phyloP scores from a whole-genome alignment of 2,888 invertebrate genomes.

The Ophioninae sp. region DNA sequence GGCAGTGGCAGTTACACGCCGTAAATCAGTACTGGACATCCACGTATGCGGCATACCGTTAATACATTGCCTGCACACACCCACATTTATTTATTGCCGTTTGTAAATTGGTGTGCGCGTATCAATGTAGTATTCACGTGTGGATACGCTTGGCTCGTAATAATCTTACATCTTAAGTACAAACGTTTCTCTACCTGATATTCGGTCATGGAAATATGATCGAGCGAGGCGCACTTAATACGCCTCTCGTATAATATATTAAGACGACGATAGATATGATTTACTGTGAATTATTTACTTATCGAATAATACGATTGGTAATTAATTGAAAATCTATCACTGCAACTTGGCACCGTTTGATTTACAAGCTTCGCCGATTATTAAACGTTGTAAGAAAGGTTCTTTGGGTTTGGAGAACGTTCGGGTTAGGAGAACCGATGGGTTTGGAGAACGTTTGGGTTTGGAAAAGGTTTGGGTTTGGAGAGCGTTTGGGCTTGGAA shows the following conservation, averaged over 20 bases:
- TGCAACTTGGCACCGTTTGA: slow-evolving; percentile 17
- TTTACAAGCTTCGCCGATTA: slow-evolving; percentile 16
- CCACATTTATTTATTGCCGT: not conserved
- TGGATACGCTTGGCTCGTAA: slow-evolving; percentile 33
- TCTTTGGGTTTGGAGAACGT: too few species aligned
- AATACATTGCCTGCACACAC: slow-evolving; percentile 31
- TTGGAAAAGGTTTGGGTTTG: too few species aligned
- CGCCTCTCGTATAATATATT: slow-evolving; percentile 41
- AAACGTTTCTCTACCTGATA: slow-evolving; percentile 39
- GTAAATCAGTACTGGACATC: slow-evolving; percentile 60
- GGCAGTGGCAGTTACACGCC: slow-evolving; percentile 59
- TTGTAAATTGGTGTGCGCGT: too few species aligned
- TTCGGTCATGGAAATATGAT: slow-evolving; percentile 41
- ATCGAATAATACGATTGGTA: slow-evolving; percentile 42
- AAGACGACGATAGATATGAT: slow-evolving; percentile 39
- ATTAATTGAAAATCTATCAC: slow-evolving; percentile 47
- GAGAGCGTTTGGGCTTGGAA: too few species aligned
- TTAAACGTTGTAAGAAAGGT: too few species aligned
- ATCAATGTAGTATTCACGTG: not conserved
- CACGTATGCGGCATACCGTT: slow-evolving; percentile 56
- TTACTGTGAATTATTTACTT: slow-evolving; percentile 28
- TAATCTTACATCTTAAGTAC: slow-evolving; percentile 60
- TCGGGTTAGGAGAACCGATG: too few species aligned
- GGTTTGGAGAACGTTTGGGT: too few species aligned
- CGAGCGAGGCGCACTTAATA: slow-evolving; percentile 9